Evolutionary conservation across 2,888 invertebrate species (phyloP), one percentile per base, ranked within the genome.

Genomic region (Microctonus hyperodae): DNA sequence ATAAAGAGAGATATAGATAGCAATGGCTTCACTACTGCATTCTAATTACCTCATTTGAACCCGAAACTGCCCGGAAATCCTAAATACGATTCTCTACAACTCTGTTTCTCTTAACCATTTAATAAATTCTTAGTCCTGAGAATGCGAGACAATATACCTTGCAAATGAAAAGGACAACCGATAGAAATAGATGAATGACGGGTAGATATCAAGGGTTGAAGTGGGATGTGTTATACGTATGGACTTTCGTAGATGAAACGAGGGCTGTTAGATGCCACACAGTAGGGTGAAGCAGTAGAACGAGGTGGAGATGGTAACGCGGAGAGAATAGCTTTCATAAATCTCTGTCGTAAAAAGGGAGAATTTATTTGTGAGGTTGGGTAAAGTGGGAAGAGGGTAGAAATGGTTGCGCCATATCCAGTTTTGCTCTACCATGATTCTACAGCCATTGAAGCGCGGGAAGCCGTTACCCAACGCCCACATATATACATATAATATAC

Each of bases 341-440:
- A 83, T 83, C 83, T 81, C 79, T 76, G 82, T 81, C 82, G 80
- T 82, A 83, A 83, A 83, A 83, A 82, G 79, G 79, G 81, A 67
- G 53, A 81, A 83, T 83, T 83, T 83, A 83, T 83, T 82, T 75
- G 44, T n/a, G 44, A 9, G 44, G 44, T 44, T 44, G 20, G 56
- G 61, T 56, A 48, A 55, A 16, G 37, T 40, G 53, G 37, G 51
- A 1, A n/a, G 44, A 16, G 44, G 16, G 44, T 7, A 7, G 44
- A 9, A 44, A 44, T 44, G 16, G 44, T 7, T 7, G 44, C 16
- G 44, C 44, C 44, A 44, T 44, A 59, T 59, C 16, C 72, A 62
- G 70, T 5, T 37, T 71, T 72, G 65, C 44, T 44, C 16, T n/a
- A 4, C 20, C 73, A 72, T 72, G 77, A 78, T 77, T 76, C 75